Percentiles rank a stretch among this genome's conserved stretches.
Evolutionary conservation across 2,888 invertebrate species (phyloP).

Genomic region (Lagria hirta): DNA sequence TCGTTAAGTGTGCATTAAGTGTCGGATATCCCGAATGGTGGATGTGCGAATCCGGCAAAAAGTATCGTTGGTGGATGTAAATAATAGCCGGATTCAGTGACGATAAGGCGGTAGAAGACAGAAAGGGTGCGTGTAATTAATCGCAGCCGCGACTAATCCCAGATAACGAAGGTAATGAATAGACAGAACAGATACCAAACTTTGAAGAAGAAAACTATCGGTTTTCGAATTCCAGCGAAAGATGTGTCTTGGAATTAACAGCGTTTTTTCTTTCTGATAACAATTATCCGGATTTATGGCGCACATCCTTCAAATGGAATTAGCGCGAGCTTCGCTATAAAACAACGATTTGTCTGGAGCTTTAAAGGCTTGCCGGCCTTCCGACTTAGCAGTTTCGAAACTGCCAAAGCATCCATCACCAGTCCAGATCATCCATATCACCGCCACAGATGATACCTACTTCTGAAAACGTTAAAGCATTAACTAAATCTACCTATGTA

Average conservation of each 20-base stretch:
- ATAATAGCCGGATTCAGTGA: constrained; percentile 17
- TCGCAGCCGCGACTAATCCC: constrained; percentile 32
- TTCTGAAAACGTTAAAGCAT: too few relatives aligned
- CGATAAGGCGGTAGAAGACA: constrained; percentile 25
- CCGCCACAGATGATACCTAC: too few relatives aligned
- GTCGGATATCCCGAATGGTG: constrained; percentile 24
- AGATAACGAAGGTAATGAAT: constrained; percentile 37
- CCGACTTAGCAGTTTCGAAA: constrained; percentile 38
- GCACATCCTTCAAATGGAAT: constrained; percentile 52
- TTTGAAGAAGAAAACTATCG: constrained; percentile 28
- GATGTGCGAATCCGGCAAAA: constrained; percentile 24
- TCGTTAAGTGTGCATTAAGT: constrained; percentile 27
- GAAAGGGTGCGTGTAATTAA: constrained; percentile 37
- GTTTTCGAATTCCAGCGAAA: constrained; percentile 26
- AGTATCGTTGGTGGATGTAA: constrained; percentile 17
- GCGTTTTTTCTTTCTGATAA: constrained; percentile 48
- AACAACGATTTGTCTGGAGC: constrained; percentile 50
- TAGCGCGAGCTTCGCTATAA: constrained; percentile 49
- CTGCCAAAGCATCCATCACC: constrained; percentile 43
- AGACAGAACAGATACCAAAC: constrained; percentile 35
- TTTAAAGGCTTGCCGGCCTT: constrained; percentile 39
- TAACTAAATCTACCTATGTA: too few relatives aligned
- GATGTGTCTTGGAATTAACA: constrained; percentile 41
- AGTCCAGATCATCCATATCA: constrained; percentile 29
- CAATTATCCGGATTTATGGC: constrained; percentile 52